phyloP scores from a whole-genome alignment of 2,888 invertebrate genomes.

The Ganaspis brasiliensis region DNA sequence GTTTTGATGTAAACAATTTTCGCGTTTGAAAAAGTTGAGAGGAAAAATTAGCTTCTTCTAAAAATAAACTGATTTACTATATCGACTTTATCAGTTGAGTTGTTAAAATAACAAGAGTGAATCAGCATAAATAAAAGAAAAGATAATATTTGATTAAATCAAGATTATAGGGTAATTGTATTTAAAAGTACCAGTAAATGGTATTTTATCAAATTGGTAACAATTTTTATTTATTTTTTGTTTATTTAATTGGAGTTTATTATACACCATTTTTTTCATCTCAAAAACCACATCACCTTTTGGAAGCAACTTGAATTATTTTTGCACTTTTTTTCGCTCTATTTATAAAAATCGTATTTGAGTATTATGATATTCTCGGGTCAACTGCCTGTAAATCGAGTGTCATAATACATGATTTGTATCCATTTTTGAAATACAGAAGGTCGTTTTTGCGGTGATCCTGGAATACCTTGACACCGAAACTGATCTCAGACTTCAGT shows the following conservation, averaged over 20 bases:
- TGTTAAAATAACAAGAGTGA: background rate
- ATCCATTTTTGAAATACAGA: slow-evolving; percentile 49
- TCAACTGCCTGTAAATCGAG: background rate
- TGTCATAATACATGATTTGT: slow-evolving; percentile 4
- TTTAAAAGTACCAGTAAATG: no score
- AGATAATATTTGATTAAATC: slow-evolving; percentile 3
- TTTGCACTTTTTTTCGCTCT: background rate
- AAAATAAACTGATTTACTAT: slow-evolving; percentile 11
- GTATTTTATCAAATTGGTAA: background rate
- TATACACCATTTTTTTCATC: background rate
- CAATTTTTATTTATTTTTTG: background rate
- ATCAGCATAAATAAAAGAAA: slow-evolving; percentile 15
- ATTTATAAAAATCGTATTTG: background rate
- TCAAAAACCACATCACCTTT: no score
- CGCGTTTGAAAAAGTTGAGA: background rate
- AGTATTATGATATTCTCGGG: background rate
- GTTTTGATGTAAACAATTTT: slow-evolving; percentile 8
- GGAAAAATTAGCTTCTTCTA: background rate
- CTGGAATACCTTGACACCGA: slow-evolving; percentile 67
- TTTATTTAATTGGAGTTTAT: background rate
- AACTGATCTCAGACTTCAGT: slow-evolving; percentile 50
- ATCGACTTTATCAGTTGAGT: background rate
- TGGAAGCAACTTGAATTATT: background rate
- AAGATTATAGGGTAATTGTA: background rate
- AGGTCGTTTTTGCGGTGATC: slow-evolving; percentile 52